Percentiles rank a stretch among this genome's conserved stretches.
phyloP scores from a whole-genome alignment of 2,888 invertebrate species.

The Notocelia uddmanniana region DNA sequence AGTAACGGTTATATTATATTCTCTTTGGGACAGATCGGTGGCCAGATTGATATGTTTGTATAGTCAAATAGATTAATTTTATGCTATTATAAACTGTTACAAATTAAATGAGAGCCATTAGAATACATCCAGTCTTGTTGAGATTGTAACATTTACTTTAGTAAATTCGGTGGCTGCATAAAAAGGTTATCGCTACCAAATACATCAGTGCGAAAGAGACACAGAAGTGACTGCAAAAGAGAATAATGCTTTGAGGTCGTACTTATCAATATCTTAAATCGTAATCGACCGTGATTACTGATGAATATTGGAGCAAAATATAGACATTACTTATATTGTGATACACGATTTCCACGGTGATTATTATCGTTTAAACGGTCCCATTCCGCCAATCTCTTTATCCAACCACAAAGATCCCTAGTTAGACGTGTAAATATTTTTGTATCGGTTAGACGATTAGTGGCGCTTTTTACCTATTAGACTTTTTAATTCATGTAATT shows the following conservation, averaged over 20 bases:
- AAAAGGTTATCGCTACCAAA: slow-evolving; percentile 29
- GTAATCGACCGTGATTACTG: no score
- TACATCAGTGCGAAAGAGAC: not conserved
- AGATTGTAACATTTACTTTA: slow-evolving; percentile 23
- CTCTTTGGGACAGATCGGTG: no score
- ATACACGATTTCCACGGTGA: no score
- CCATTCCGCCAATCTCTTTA: slow-evolving; percentile 29
- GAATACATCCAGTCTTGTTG: slow-evolving; percentile 17
- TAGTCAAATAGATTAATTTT: slow-evolving; percentile 1
- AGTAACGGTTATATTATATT: no score
- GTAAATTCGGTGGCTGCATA: slow-evolving; percentile 4
- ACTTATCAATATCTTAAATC: no score
- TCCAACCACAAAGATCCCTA: slow-evolving; percentile 41
- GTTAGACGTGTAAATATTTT: slow-evolving; percentile 55
- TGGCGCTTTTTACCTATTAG: slow-evolving; percentile 73
- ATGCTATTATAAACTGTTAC: slow-evolving; percentile 15
- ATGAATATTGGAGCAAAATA: no score
- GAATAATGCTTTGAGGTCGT: not conserved
- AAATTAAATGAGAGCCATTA: slow-evolving; percentile 24
- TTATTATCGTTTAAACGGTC: no score
- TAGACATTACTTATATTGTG: no score
- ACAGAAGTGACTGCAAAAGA: not conserved
- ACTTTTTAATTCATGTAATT: slow-evolving; percentile 33
- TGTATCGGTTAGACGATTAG: slow-evolving; percentile 67
- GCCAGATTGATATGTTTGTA: not conserved